These are phyloP conservation scores for Dromaius novaehollandiae DNA, from an alignment of 2,113 vertebrate species.

Conservation along the genomic window DNA sequence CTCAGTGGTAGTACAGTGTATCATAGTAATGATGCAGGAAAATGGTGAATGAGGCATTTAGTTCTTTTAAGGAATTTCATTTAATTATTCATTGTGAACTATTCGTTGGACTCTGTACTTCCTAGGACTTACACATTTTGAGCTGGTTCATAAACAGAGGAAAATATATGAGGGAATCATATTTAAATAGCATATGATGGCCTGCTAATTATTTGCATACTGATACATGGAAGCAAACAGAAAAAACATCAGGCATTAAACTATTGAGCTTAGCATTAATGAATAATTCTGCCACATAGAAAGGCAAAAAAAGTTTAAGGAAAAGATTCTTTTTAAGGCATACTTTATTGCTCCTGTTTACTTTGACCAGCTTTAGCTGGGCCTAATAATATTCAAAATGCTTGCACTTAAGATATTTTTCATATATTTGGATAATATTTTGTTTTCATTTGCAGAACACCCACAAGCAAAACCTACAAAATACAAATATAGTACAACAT, in stretches of 20 bases:
- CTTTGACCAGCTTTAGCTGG: background rate
- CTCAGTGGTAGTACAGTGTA: fast-evolving
- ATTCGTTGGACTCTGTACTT: background rate
- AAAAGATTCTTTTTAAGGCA: background rate
- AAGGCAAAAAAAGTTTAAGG: background rate
- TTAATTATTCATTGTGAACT: constrained; percentile 40
- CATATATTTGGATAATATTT: background rate
- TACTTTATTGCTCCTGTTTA: background rate
- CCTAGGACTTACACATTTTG: background rate
- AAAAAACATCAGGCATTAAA: background rate
- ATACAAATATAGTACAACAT: background rate
- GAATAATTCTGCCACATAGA: background rate
- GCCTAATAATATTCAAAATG: background rate
- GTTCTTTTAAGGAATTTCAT: background rate
- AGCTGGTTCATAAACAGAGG: background rate
- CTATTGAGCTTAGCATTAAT: background rate
- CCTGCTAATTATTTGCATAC: constrained; percentile 21
- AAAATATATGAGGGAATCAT: background rate
- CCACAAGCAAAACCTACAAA: background rate
- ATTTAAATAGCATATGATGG: background rate
- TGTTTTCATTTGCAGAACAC: background rate
- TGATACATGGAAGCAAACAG: background rate
- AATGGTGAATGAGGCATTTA: background rate
- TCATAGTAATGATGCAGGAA: background rate
- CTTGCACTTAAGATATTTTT: background rate